phyloP scores from a whole-genome alignment of 2,888 invertebrate genomes.

The Nemapogon koenigi region DNA sequence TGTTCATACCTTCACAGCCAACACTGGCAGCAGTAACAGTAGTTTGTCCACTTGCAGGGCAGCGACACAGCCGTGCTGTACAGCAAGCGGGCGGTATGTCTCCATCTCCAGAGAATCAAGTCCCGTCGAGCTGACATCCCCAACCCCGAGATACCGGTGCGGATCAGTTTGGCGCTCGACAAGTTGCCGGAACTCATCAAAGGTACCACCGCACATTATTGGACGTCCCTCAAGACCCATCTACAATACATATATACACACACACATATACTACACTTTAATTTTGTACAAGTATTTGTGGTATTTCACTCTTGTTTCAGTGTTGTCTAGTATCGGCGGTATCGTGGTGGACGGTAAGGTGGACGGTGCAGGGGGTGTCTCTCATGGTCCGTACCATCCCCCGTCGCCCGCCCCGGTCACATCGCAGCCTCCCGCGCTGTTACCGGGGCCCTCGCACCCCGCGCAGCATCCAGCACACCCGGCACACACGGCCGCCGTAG shows the following conservation, averaged over 20 bases:
- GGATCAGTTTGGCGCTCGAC: constrained; percentile 76
- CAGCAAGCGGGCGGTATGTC: constrained; percentile 78
- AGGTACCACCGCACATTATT: constrained; percentile 9
- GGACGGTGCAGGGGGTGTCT: constrained; percentile 53
- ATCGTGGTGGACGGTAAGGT: constrained; percentile 85
- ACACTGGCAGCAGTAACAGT: background rate
- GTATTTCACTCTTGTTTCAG: too few species aligned
- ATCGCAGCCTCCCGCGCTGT: constrained; percentile 22
- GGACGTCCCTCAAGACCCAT: background rate
- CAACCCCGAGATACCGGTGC: constrained; percentile 87
- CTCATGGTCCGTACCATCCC: constrained; percentile 21
- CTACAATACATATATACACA: too few species aligned
- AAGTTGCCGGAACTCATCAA: constrained; percentile 84
- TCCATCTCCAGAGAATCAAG: constrained; percentile 82
- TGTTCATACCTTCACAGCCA: background rate
- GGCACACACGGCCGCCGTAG: constrained; percentile 34
- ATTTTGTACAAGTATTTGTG: too few species aligned
- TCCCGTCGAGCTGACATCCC: constrained; percentile 85
- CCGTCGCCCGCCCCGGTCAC: constrained; percentile 25
- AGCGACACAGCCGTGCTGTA: constrained; percentile 85
- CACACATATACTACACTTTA: too few species aligned
- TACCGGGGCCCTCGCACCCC: constrained; percentile 38
- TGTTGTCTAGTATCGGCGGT: constrained; percentile 78
- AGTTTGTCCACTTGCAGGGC: constrained; percentile 61
- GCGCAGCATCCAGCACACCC: constrained; percentile 18